Base-by-base conservation (phyloP, 2,797 vertebrate genomes). In the Intellagama lesueurii region DNA sequence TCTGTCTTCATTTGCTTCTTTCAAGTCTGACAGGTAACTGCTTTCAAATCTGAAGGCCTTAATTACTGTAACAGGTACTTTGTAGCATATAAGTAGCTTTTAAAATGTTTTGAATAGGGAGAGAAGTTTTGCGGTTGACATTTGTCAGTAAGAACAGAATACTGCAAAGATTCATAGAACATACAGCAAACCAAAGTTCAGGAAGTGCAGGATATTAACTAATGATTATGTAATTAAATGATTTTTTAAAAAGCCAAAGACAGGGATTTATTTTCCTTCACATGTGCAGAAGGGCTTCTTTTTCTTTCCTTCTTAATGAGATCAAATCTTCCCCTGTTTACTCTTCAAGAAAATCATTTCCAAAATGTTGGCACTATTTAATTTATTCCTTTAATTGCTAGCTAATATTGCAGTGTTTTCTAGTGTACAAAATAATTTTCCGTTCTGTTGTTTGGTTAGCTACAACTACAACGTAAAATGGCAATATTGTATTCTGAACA, bases 361-460 rank as follows among this genome's bases (percentile, higher is more conserved):
- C 85, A 66, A 88, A 2, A 9, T 91, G 47, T 49, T 87, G 40
- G 40, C 82, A 92, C 75, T 2, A 0, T 68, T 69, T 83, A 22
- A 40, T 44, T 40, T 60, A 26, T 84, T 79, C 26, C 60, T 80
- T 89, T 89, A 2, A 35, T 64, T 85, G 90, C 91, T 88, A 35
- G 52, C 83, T 89, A 82, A n/a, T 72, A 87, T 91, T 94, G 94
- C 83, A 90, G 68, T 68, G 85, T 81, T 90, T 93, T 83, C 40
- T 85, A 64, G 11, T 70, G 64, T 66, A 44, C 35, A 89, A 28
- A 90, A 85, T 14, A 40, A 1, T 73, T 35, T 88, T 90, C 8
- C 17, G 92, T 0, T 0, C 87, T 89, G 68, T 89, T 87, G 80
- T 78, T 89, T 90, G 92, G 77, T 91, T 82, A 94, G 84, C 86